These are phyloP conservation scores for Calypte anna DNA, from an alignment of 2,113 vertebrate species.

Conservation along the genomic window DNA sequence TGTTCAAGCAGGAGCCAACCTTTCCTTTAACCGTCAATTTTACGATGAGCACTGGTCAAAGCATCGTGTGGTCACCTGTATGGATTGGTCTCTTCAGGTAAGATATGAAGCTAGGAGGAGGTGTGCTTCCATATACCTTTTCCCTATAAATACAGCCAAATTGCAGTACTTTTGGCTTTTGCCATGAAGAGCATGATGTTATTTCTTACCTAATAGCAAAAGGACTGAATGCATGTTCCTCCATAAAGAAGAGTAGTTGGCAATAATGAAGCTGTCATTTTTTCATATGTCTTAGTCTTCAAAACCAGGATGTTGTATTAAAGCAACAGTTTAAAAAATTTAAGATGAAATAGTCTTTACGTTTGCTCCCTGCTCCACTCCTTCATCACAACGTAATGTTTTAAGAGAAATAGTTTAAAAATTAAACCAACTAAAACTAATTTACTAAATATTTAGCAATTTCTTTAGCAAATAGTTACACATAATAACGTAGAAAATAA, in stretches of 20 bases:
- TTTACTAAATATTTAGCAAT: background rate
- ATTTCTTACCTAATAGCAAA: background rate
- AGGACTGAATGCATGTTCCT: background rate
- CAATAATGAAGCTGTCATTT: background rate
- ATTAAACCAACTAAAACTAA: background rate
- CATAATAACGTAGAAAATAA: background rate
- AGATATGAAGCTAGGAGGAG: background rate
- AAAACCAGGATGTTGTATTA: background rate
- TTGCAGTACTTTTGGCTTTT: background rate
- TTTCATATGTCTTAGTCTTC: background rate
- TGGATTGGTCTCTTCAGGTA: conserved; percentile 98
- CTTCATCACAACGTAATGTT: background rate
- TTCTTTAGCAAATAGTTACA: background rate
- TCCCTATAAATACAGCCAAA: background rate
- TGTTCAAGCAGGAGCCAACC: conserved; percentile 89
- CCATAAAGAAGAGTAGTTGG: background rate
- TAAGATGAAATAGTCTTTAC: background rate
- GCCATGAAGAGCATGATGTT: background rate
- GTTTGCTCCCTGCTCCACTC: background rate
- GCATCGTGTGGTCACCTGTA: conserved; percentile 95
- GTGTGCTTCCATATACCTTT: background rate
- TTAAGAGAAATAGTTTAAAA: background rate
- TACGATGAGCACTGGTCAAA: conserved; percentile 98
- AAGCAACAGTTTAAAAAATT: background rate
- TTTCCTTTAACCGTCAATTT: conserved; percentile 92